These are phyloP conservation scores for Anabacerthia variegaticeps DNA, from an alignment of 2,797 vertebrate genomes.

Conservation along the genomic window DNA sequence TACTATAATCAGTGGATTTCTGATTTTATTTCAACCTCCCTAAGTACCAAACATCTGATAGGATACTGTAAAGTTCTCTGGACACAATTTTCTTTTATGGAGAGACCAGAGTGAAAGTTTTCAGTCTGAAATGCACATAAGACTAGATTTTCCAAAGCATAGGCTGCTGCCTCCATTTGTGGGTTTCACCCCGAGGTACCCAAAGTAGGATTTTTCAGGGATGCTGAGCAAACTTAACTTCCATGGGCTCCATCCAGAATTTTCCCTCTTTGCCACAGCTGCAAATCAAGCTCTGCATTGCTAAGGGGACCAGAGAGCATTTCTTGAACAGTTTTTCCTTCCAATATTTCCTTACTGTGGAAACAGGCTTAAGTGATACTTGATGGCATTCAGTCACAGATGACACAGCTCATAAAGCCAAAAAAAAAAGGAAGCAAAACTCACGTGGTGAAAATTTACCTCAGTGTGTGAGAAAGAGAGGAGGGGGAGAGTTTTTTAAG, in stretches of 20 bases:
- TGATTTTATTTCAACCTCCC: not conserved
- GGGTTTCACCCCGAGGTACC: not conserved
- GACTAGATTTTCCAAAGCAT: not conserved
- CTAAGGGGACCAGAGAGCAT: not conserved
- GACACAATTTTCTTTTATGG: not conserved
- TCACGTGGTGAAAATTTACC: constrained; percentile 51
- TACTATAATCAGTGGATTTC: not conserved
- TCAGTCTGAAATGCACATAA: not conserved
- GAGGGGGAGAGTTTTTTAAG: not conserved
- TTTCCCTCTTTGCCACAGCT: not conserved
- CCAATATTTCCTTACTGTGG: not conserved
- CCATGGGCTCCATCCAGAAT: not conserved
- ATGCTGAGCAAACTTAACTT: not conserved
- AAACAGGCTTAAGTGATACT: constrained; percentile 35
- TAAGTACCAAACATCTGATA: not conserved
- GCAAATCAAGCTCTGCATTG: not conserved
- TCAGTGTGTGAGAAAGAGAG: not conserved
- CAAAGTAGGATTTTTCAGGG: not conserved
- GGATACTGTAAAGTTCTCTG: not conserved
- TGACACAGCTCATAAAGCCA: constrained; percentile 16
- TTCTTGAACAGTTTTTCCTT: not conserved
- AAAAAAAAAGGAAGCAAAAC: not conserved
- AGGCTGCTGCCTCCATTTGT: not conserved
- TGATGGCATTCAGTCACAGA: constrained; percentile 1
- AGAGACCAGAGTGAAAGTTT: not conserved